A percentile compares a stretch with the other conserved stretches of the same genome.
Conservation (phyloP, 2,797 vertebrate genomes). For the Liasis olivaceus region DNA sequence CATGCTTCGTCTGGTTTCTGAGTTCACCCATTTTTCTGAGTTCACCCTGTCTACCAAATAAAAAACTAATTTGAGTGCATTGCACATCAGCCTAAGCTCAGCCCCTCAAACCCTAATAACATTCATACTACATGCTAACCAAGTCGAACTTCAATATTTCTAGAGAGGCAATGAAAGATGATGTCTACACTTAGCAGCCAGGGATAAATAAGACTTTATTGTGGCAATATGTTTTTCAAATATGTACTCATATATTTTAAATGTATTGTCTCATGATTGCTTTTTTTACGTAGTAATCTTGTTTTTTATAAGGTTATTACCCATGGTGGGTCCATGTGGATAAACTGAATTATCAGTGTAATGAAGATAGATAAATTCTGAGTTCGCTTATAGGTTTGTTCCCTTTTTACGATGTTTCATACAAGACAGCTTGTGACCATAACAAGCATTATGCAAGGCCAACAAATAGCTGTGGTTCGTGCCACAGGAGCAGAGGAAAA, state of each 20-base stretch:
- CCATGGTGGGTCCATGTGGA: neutral
- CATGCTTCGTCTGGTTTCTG: neutral
- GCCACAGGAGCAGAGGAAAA: neutral
- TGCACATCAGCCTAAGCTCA: neutral
- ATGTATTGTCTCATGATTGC: slow-evolving; percentile 11
- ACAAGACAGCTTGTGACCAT: neutral
- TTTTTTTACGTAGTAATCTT: slow-evolving; percentile 19
- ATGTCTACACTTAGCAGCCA: slow-evolving; percentile 18
- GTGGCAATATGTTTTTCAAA: slow-evolving; percentile 9
- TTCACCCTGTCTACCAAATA: neutral
- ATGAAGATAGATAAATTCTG: slow-evolving; percentile 22
- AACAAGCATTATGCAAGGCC: neutral
- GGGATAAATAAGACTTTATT: slow-evolving; percentile 32
- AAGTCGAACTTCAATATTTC: neutral
- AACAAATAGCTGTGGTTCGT: neutral
- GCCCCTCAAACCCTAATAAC: neutral
- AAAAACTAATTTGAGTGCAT: neutral
- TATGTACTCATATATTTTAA: slow-evolving; percentile 8
- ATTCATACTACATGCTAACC: neutral
- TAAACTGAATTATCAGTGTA: slow-evolving; percentile 11
- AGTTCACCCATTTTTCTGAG: neutral
- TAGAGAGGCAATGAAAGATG: neutral
- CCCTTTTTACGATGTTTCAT: neutral
- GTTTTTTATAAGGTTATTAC: slow-evolving; percentile 1
- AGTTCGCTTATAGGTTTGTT: neutral